Evolutionary conservation across 2,113 vertebrate species (phyloP), one percentile per base, ranked within the genome.

Genomic region (Benthochromis sp.): DNA sequence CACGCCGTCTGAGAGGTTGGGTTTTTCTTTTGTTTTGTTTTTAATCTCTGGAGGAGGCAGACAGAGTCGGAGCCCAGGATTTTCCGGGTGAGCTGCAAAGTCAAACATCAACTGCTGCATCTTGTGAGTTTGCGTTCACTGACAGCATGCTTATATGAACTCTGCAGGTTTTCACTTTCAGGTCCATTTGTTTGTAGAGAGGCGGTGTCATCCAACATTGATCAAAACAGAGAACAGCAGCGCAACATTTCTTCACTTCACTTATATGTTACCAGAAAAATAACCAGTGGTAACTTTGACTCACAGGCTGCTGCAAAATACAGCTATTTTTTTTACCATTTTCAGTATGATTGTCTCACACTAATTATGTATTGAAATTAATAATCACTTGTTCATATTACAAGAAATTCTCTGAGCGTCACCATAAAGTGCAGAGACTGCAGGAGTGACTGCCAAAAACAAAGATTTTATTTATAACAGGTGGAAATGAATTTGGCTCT

Each of bases 41-140:
- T 52, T 78, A 19, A 5, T 36, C 34, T 80, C 81, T 29, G 21
- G 38, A 52, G 73, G 43, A 24, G 24, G 16, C 5, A 3, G 17
- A 61, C 12, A 24, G 5, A 13, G 12, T 14, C 40, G 4, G 8
- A 40, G 24, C 13, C 50, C 8, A 14, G 8, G 14, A 3, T 14
- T 82, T 47, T 63, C 50, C 16, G 31, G 27, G 86, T 34, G 17
- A 88, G 84, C 92, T 83, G 88, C 89, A 88, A 66, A 81, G 78
- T 81, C 88, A 84, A 71, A 78, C 29, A 5, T 17, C 8, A 5
- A 5, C 47, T 17, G 14, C 47, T 12, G 34, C 47, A 9, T 24
- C 0, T 21, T 0, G 12, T 31, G 43, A 19, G 29, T 24, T 24
- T 5, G 71, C 21, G 14, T 90, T 83, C 24, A 2, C 43, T 84